Evolutionary conservation across 2,113 vertebrate species (phyloP).

Genomic region (Zosterops pallidus): DNA sequence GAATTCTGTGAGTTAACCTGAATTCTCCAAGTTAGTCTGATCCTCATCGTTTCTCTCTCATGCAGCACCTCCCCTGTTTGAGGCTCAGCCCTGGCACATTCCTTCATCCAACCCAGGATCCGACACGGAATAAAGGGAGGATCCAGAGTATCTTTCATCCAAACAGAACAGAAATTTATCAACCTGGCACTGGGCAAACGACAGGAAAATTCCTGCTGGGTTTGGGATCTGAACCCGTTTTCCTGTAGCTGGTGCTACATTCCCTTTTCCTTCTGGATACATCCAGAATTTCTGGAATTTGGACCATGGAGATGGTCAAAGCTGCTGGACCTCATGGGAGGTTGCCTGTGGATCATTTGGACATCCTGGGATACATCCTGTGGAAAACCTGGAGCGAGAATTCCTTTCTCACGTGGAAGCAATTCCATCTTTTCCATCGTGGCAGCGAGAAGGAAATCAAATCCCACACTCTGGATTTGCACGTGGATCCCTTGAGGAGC

Average conservation of each 20-base stretch:
- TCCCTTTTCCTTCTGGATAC: background rate
- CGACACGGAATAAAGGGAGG: slow-evolving; percentile 6
- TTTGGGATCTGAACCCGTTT: background rate
- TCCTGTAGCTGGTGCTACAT: background rate
- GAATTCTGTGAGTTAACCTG: background rate
- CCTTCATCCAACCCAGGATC: slow-evolving; percentile 30
- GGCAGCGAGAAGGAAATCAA: background rate
- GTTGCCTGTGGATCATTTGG: background rate
- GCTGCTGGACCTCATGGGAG: background rate
- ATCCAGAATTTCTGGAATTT: background rate
- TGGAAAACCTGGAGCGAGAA: background rate
- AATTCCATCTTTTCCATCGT: background rate
- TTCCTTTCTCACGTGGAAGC: background rate
- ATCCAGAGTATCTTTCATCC: background rate
- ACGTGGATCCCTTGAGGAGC: background rate
- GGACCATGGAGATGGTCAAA: background rate
- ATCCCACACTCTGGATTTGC: background rate
- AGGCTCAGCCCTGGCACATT: slow-evolving; percentile 65
- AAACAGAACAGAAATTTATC: background rate
- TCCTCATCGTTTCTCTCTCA: background rate
- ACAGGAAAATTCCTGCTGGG: background rate
- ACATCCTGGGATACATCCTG: background rate
- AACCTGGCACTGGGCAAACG: background rate
- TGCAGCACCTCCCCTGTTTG: slow-evolving; percentile 71
- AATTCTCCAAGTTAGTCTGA: background rate